Base-by-base conservation (phyloP, 2,797 vertebrate genomes). In the Gymnothorax reevesii region DNA sequence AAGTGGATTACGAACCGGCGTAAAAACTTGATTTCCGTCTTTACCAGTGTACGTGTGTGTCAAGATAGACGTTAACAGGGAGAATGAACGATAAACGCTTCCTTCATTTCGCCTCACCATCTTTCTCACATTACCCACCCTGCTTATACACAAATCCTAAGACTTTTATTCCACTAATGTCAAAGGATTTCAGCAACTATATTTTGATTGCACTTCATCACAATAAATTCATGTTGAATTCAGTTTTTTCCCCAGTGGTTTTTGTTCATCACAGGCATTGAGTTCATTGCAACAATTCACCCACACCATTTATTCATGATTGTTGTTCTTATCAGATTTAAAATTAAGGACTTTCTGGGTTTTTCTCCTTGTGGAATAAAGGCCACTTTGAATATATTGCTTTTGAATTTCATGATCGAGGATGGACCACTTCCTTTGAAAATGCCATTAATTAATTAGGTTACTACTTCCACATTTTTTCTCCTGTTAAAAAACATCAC, bases 401-500 rank as follows among this genome's bases (percentile, higher is more conserved):
- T 90, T 92, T 92, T 88, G 89, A 91, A 93, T 92, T 91, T 91
- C 92, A 82, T 89, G 93, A 93, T 94, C 93, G 93, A 94, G 91
- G 92, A 92, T 80, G 77, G 91, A 91, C 93, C 90, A 91, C 85
- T 89, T 90, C 93, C 93, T 94, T 93, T 89, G 88, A 88, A 87
- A 88, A 88, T 86, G 87, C 84, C 92, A 25, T 33, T 86, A 64
- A n/a, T 42, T 42, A 92, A 92, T 94, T 92, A 94, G 91, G 93
- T 93, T 93, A 92, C 89, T 94, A 94, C 94, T 94, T 90, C 93
- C 91, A 94, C 80, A 54, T 55, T 60, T 42, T 88, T 89, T 94
- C 92, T 91, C 91, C 92, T 94, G 92, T 94, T 92, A 94, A 93
- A 92, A 95, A 95, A 93, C 94, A 94, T 94, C 94, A 94, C 90